Evolutionary conservation across 2,888 invertebrate species (phyloP).

Genomic region (Athalia rosae): DNA sequence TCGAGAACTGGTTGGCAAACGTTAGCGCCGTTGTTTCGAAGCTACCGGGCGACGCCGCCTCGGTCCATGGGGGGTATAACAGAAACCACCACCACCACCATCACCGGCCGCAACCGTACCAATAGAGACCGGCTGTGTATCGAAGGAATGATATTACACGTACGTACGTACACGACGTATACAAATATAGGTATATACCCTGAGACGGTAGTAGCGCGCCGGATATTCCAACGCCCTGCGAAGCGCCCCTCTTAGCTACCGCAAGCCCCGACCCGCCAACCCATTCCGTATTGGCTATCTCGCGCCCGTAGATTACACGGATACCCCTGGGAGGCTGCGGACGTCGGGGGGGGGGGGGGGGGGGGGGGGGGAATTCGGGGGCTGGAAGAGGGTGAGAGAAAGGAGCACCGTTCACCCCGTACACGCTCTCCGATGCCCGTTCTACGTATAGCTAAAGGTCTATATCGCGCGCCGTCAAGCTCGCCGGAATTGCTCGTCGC

Average conservation of each 20-base stretch:
- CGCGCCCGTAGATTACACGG: conserved; percentile 61
- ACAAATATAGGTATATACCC: background rate
- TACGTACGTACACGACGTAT: conserved; percentile 1
- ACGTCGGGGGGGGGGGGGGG: conserved; percentile 3
- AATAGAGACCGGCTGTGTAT: conserved; percentile 14
- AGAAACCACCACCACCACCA: conserved; percentile 23
- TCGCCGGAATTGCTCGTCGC: conserved; percentile 73
- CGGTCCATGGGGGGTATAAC: background rate
- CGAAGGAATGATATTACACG: background rate
- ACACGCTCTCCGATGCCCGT: conserved; percentile 47
- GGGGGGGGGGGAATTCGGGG: conserved; percentile 47
- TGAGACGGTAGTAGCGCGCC: background rate
- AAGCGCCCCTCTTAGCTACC: conserved; percentile 24
- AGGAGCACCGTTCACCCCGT: conserved; percentile 48
- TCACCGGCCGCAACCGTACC: background rate
- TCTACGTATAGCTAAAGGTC: conserved; percentile 65
- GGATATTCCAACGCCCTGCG: background rate
- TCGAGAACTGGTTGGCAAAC: conserved; percentile 57
- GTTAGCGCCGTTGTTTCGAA: conserved; percentile 59
- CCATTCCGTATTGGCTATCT: conserved; percentile 68
- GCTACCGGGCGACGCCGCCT: background rate
- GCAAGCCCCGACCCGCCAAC: conserved; percentile 32
- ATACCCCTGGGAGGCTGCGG: conserved; percentile 54
- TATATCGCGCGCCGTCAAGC: conserved; percentile 74
- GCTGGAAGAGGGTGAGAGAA: background rate